Evolutionary conservation across 2,888 invertebrate species (phyloP).

Genomic region (Julus scandinavius): DNA sequence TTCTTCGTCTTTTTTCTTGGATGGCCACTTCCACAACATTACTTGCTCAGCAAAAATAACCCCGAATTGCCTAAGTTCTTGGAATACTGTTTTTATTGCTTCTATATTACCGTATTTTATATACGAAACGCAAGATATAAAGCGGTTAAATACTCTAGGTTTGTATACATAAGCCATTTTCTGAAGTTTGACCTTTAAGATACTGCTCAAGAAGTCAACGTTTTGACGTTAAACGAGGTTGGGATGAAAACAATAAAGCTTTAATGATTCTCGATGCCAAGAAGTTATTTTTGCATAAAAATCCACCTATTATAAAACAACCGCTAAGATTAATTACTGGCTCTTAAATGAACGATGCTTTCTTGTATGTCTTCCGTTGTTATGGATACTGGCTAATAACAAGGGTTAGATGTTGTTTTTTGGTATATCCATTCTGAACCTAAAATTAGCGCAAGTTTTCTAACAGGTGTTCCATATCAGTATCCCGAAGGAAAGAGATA

Average conservation of each 20-base stretch:
- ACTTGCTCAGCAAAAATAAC: not conserved
- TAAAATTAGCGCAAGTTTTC: not conserved
- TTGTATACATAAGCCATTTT: not conserved
- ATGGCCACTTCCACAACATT: not conserved
- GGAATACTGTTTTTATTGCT: not conserved
- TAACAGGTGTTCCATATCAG: slow-evolving; percentile 30
- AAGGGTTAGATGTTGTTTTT: not conserved
- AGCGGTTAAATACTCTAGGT: not conserved
- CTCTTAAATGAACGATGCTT: not conserved
- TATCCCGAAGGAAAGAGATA: not conserved
- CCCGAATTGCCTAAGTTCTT: not conserved
- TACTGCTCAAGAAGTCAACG: not conserved
- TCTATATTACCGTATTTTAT: not conserved
- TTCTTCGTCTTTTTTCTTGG: not conserved
- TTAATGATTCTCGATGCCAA: not conserved
- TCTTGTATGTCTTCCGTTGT: not conserved
- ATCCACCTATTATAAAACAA: not conserved
- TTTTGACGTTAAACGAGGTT: not conserved
- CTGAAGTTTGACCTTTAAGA: not conserved
- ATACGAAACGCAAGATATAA: not conserved
- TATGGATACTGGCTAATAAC: not conserved
- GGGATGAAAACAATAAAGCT: not conserved
- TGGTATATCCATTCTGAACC: not conserved
- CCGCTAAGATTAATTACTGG: not conserved
- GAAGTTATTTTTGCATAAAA: not conserved